A percentile compares a stretch with the other conserved stretches of the same genome.
Evolutionary conservation across 2,797 vertebrate species (phyloP).

Genomic region (Gambusia yucatana): DNA sequence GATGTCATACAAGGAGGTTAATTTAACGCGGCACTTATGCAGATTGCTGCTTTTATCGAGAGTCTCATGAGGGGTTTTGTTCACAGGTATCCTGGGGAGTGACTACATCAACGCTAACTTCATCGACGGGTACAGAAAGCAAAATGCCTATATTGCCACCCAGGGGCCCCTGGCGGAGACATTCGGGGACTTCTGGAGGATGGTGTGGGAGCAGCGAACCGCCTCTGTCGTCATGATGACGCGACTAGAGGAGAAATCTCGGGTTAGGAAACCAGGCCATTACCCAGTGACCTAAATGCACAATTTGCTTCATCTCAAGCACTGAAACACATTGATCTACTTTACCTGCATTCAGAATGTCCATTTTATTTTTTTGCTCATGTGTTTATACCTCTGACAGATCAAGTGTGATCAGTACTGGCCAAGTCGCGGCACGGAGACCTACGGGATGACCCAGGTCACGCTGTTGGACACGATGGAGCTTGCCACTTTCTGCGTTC

Average conservation of each 20-base stretch:
- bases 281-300: slow-evolving; percentile 29
- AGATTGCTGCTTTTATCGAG: slow-evolving; percentile 48
- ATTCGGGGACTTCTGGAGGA: slow-evolving; percentile 97
- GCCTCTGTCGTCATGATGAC: slow-evolving; percentile 99
- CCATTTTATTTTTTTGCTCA: neutral
- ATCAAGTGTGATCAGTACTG: slow-evolving; percentile 99
- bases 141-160: slow-evolving; percentile 97
- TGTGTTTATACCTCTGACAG: slow-evolving; percentile 66
- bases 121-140: slow-evolving; percentile 96
- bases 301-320: slow-evolving; percentile 9
- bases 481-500: slow-evolving; percentile 93
- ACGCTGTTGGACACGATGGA: slow-evolving; percentile 95
- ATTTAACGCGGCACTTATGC: slow-evolving; percentile 47
- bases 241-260: slow-evolving; percentile 94
- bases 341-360: neutral
- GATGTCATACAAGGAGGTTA: slow-evolving; percentile 57
- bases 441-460: slow-evolving; percentile 93
- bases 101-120: slow-evolving; percentile 99
- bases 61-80: slow-evolving; percentile 38
- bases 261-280: slow-evolving; percentile 80
- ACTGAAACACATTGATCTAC: neutral
- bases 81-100: slow-evolving; percentile 90
- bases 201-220: slow-evolving; percentile 98
- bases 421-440: slow-evolving; percentile 94
- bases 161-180: slow-evolving; percentile 95